A percentile compares a stretch with the other conserved stretches of the same genome.
These are phyloP conservation scores for Phrynocephalus guinanensis DNA, from an alignment of 2,797 vertebrate species.

Conservation along the genomic window DNA sequence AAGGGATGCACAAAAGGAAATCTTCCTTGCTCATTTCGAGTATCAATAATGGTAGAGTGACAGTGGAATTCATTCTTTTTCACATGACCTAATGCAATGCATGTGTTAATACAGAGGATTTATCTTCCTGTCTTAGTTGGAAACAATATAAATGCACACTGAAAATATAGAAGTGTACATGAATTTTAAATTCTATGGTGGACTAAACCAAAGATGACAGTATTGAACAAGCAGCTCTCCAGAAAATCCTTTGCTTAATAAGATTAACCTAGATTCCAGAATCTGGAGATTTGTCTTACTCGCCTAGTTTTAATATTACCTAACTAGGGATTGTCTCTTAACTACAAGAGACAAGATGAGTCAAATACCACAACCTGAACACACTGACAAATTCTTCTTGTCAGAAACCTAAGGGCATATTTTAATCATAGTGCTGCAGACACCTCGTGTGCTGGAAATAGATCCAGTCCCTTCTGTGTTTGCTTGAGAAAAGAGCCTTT, in stretches of 20 bases:
- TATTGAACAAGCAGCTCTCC: conserved; percentile 27
- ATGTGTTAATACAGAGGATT: neutral
- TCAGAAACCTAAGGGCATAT: conserved; percentile 34
- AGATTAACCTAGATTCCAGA: conserved; percentile 27
- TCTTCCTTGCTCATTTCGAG: neutral
- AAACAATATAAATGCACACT: neutral
- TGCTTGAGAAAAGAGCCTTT: conserved; percentile 34
- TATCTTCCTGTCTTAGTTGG: conserved; percentile 1
- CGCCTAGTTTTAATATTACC: conserved; percentile 49
- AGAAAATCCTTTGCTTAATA: conserved; percentile 27
- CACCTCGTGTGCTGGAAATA: conserved; percentile 26
- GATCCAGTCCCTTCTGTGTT: conserved; percentile 30
- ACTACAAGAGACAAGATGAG: conserved; percentile 31
- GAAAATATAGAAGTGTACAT: rapidly evolving
- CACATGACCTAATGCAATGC: neutral
- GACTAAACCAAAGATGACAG: neutral
- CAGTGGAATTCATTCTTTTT: neutral
- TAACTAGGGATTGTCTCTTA: conserved; percentile 28
- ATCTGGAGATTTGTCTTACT: conserved; percentile 50
- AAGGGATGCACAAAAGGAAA: neutral
- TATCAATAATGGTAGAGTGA: neutral
- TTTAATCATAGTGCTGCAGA: conserved; percentile 46
- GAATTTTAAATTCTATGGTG: conserved; percentile 14
- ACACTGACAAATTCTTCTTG: conserved; percentile 45
- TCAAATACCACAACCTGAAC: conserved; percentile 47